Evolutionary conservation across 2,797 vertebrate species (phyloP), one percentile per base, ranked within the genome.

Genomic region (Spinibarbus caldwelli): DNA sequence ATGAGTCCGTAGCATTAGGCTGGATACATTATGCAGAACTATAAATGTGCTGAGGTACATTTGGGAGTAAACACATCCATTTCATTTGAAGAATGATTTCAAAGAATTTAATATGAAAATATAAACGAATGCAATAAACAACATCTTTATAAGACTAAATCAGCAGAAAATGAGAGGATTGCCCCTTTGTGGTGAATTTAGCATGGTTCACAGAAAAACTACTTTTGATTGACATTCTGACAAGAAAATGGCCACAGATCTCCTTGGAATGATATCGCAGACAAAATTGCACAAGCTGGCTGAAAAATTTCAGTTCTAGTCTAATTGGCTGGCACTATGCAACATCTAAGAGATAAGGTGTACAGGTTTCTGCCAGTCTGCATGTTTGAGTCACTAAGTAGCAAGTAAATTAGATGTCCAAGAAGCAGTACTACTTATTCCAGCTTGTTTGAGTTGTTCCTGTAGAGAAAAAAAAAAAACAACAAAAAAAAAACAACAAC

Each of bases 1-100:
- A 90, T 86, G 84, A 88, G 66, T 85, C 67, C 73, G 72, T 71
- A 72, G 82, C 78, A 86, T 73, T 80, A 23, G 23, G 54, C 76
- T 59, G 68, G 64, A 85, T 87, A 52, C 86, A 77, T 87, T 75
- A 82, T 85, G 84, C 86, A 86, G 76, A 80, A 77, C 72, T 78
- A 38, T 77, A 36, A 49, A 80, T 80, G 78, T 26, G 67, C 23
- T 45, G 45, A 64, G 78, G 70, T 86, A 79, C 26, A 41, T 59
- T 62, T 52, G 43, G 78, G 54, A 78, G 68, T 71, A 82, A 87
- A 82, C 52, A 15, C 43, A 77, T 62, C 54, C 11, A 21, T 82
- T 45, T 68, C 23, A 52, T 81, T 71, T 23, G n/a, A 38, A 73
- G 43, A 64, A 19, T 71, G 80, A 71, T 70, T 54, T 85, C 49